Evolutionary conservation across 2,797 vertebrate genomes (phyloP).

Genomic region (Danio choprae): DNA sequence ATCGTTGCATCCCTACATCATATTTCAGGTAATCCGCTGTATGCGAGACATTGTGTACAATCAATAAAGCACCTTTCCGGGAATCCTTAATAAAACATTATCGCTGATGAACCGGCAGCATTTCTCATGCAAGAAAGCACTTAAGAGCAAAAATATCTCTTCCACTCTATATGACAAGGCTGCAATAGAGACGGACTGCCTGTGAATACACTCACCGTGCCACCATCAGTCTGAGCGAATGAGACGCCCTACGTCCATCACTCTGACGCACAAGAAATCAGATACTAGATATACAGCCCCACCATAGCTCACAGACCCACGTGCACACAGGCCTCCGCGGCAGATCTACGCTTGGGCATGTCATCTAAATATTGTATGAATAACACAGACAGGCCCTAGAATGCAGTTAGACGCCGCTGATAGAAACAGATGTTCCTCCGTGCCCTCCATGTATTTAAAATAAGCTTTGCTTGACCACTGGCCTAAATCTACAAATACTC

Average conservation of each 20-base stretch:
- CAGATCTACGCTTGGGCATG: slow-evolving; percentile 61
- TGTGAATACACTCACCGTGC: slow-evolving; percentile 54
- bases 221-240: slow-evolving; percentile 56
- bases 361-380: slow-evolving; percentile 81
- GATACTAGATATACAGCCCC: slow-evolving; percentile 55
- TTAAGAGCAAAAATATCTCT: slow-evolving; percentile 19
- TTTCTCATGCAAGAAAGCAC: slow-evolving; percentile 17
- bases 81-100: slow-evolving; percentile 24
- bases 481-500: slow-evolving; percentile 46
- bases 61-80: slow-evolving; percentile 8
- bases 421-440: slow-evolving; percentile 73
- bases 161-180: background rate
- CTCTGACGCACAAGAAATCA: slow-evolving; percentile 64
- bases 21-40: background rate
- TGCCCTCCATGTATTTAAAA: slow-evolving; percentile 68
- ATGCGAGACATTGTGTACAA: slow-evolving; percentile 12
- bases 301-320: slow-evolving; percentile 37
- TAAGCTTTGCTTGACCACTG: slow-evolving; percentile 62
- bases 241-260: slow-evolving; percentile 36
- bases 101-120: background rate
- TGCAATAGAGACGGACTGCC: slow-evolving; percentile 31
- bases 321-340: background rate
- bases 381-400: slow-evolving; percentile 73
- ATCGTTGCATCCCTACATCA: background rate
- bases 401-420: slow-evolving; percentile 71